Evolutionary conservation across 2,113 vertebrate species (phyloP).

Genomic region (Aleadryas rufinucha): DNA sequence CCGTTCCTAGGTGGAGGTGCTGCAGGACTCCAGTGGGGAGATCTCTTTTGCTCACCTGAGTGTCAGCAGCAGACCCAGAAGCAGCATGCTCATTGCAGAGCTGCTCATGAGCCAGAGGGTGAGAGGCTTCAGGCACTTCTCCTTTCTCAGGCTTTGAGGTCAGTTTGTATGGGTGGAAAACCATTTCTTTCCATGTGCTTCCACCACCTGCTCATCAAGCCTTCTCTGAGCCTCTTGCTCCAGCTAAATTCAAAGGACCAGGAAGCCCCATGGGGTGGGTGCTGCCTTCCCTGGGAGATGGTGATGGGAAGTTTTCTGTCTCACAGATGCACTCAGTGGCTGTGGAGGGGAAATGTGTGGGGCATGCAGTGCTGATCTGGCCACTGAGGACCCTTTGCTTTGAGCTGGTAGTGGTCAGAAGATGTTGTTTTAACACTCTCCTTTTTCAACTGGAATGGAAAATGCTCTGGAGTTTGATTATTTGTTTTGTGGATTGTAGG

Average conservation of each 20-base stretch:
- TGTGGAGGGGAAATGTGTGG: background rate
- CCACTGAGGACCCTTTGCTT: background rate
- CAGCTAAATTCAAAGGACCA: background rate
- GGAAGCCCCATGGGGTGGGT: background rate
- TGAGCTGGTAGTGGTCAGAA: background rate
- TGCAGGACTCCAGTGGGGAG: background rate
- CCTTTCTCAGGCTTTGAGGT: background rate
- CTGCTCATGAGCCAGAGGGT: rapidly evolving
- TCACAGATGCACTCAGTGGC: background rate
- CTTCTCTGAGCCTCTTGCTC: background rate
- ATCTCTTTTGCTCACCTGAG: background rate
- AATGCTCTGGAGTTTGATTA: background rate
- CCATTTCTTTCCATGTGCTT: background rate
- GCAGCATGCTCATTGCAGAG: background rate
- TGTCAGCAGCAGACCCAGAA: background rate
- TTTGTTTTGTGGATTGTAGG: background rate
- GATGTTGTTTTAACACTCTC: background rate
- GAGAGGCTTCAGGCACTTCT: background rate
- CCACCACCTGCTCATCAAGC: background rate
- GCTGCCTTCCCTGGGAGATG: background rate
- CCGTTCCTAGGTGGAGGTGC: background rate
- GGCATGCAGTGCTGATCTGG: background rate
- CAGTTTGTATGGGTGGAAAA: background rate
- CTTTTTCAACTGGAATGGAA: background rate
- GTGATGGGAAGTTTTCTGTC: background rate